Conservation (phyloP, 2,888 invertebrate genomes). For the Meteorus colon region DNA sequence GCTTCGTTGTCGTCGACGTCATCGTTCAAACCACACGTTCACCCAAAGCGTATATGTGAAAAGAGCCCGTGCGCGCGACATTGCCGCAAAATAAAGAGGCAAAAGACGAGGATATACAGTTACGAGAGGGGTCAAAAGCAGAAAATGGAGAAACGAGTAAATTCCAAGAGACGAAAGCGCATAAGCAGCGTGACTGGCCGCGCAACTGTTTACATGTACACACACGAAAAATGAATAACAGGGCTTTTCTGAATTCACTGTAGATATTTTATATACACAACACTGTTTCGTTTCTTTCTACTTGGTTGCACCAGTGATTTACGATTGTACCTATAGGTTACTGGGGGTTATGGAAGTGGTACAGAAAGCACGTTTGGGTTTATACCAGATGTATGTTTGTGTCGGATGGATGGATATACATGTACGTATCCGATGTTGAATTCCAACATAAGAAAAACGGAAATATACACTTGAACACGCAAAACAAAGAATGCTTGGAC, state of each 20-base stretch:
- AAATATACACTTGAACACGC: slow-evolving; percentile 16
- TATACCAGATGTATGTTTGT: background rate
- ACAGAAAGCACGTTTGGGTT: background rate
- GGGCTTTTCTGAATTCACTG: slow-evolving; percentile 15
- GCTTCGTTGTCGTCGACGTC: background rate
- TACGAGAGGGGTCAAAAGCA: slow-evolving; percentile 19
- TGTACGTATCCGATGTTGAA: slow-evolving; percentile 1
- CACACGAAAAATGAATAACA: slow-evolving; percentile 24
- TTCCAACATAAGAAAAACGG: slow-evolving; percentile 32
- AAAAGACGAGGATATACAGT: slow-evolving; percentile 16
- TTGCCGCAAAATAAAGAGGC: slow-evolving; percentile 20
- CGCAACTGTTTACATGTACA: slow-evolving; percentile 6
- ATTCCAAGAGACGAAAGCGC: slow-evolving; percentile 28
- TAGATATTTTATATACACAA: slow-evolving; percentile 25
- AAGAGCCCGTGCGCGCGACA: slow-evolving; percentile 15
- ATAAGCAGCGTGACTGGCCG: slow-evolving; percentile 35
- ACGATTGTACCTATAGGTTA: slow-evolving; percentile 18
- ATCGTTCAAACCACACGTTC: slow-evolving; percentile 35
- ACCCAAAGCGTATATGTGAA: slow-evolving; percentile 22
- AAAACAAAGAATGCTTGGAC: background rate
- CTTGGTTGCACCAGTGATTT: slow-evolving; percentile 35
- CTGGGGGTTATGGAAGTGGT: slow-evolving; percentile 30
- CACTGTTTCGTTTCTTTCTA: slow-evolving; percentile 30
- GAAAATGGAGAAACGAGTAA: slow-evolving; percentile 16
- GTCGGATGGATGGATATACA: background rate